Percentiles rank a stretch among this genome's conserved stretches.
Evolutionary conservation across 2,888 invertebrate species (phyloP).

Genomic region (Terebella lapidaria): DNA sequence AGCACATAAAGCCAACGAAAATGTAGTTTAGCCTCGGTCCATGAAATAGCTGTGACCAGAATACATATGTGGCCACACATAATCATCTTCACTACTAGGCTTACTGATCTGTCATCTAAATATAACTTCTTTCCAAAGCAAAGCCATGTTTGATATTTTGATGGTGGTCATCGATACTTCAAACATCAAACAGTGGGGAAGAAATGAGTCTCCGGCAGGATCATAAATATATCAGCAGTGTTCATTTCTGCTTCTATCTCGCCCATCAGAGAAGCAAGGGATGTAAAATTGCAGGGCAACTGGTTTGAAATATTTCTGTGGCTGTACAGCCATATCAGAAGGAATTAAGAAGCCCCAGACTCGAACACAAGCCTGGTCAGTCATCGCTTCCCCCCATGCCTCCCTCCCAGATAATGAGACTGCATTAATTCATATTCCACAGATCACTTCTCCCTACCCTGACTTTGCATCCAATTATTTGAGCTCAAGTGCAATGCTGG

Average conservation of each 20-base stretch:
- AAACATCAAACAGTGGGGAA: not conserved
- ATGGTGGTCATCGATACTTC: not conserved
- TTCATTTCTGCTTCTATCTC: not conserved
- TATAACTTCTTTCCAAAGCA: not conserved
- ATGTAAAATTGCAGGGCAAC: not conserved
- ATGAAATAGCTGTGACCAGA: too few relatives aligned
- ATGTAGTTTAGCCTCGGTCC: too few relatives aligned
- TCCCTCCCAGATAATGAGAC: not conserved
- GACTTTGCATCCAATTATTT: not conserved
- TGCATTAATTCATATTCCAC: not conserved
- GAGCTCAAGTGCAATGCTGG: not conserved
- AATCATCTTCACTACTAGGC: too few relatives aligned
- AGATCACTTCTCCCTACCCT: not conserved
- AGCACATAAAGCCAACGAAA: too few relatives aligned
- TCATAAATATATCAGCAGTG: not conserved
- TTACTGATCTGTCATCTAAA: too few relatives aligned
- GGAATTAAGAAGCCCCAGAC: not conserved
- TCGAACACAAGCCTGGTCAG: not conserved
- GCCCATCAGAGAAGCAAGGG: not conserved
- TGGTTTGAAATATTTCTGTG: not conserved
- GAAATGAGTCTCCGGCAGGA: not conserved
- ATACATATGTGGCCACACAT: too few relatives aligned
- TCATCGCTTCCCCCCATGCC: not conserved
- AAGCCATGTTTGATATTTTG: not conserved
- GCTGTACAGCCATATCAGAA: not conserved